Base-by-base conservation (phyloP, 2,797 vertebrate species). In the Oophaga sylvatica region DNA sequence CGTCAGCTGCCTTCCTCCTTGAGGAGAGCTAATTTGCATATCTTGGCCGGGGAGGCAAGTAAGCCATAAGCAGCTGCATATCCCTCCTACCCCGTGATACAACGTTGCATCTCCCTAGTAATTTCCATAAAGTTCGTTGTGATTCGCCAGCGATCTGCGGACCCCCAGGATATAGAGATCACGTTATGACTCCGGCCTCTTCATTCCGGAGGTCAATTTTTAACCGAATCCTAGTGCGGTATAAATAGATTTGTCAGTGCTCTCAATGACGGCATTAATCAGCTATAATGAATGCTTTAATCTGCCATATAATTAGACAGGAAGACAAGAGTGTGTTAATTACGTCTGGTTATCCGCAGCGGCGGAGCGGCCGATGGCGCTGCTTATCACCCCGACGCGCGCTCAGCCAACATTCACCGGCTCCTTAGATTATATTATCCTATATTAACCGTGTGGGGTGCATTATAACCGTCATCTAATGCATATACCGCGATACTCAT, bases 201-300 rank as follows among this genome's bases (percentile, higher is more conserved):
- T 59, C 56, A 76, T 75, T 77, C 4, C 78, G 20, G 59, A 85
- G 83, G 83, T 85, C 87, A 88, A 45, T 83, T 57, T 83, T 63
- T 57, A 78, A 73, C 77, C 19, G 15, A 87, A 13, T 81, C 76
- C 60, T 22, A 41, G 57, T 10, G 48, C 10, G 76, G 77, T 75
- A 76, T n/a, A 76, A 71, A 60, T 90, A 82, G 88, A 84, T 85
- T 82, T 90, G 83, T 81, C 88, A 90, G 89, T 48, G 84, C 67
- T 67, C 75, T 88, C 79, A 84, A 83, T 86, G 80, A 78, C 63
- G 71, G 63, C 84, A 91, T 87, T 83, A 87, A 88, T 35, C 35
- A 88, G 89, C 88, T 67, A 71, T 90, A 91, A 92, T 89, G 67
- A 86, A 78, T 20, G 65, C 79, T 90, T 70, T 78, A 86, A 84